These are phyloP conservation scores for Melanogrammus aeglefinus DNA, from an alignment of 2,797 vertebrate genomes.

Conservation along the genomic window DNA sequence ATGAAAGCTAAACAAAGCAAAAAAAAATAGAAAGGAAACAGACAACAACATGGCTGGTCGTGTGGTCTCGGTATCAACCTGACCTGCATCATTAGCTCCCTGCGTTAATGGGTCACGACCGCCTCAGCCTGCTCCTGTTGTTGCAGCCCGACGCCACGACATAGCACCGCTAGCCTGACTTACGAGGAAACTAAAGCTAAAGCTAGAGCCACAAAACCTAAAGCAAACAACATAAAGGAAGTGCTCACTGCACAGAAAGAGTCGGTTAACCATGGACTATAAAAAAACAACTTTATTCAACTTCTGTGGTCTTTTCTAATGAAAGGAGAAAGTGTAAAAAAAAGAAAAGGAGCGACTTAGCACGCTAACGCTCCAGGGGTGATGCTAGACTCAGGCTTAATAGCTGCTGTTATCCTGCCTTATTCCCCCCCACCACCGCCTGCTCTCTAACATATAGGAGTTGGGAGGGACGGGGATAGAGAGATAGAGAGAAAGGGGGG, in stretches of 20 bases:
- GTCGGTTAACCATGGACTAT: not conserved
- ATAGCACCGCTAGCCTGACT: not conserved
- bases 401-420: slow-evolving; percentile 30
- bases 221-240: not conserved
- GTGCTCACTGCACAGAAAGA: not conserved
- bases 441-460: not conserved
- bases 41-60: not conserved
- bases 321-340: not conserved
- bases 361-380: not conserved
- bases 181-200: not conserved
- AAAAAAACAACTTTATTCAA: not conserved
- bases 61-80: not conserved
- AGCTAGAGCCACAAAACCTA: not conserved
- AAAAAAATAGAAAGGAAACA: not conserved
- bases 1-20: not conserved
- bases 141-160: not conserved
- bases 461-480: not conserved
- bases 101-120: not conserved
- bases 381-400: slow-evolving; percentile 28
- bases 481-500: not conserved
- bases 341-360: not conserved
- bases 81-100: slow-evolving; percentile 1
- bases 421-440: not conserved
- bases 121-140: not conserved
- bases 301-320: not conserved